Evolutionary conservation across 23 tunicate species (phyloP), one percentile per base, ranked within the genome.

Genomic region (Clavelina lepadiformis): DNA sequence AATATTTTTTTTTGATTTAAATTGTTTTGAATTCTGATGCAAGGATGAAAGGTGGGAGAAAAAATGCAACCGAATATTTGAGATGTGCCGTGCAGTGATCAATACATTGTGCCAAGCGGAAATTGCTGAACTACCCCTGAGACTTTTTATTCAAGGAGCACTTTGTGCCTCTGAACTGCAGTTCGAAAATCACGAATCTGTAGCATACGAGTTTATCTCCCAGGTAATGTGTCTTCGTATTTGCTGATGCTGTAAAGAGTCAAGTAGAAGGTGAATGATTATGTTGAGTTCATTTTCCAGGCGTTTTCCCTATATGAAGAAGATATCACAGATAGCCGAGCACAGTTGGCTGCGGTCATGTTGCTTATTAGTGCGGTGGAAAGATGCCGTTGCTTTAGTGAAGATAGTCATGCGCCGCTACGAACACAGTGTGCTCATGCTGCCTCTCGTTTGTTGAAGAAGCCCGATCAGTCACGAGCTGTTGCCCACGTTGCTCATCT

Each of bases 341-440:
- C 88, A 20, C 98, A 91, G 52, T 67, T 91, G 32, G 82, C 91
- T 28, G 98, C 98, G 8, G 88, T 91, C 32, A 32, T 55, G 52
- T 71, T 81, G 1, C 41, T 91, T 21, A 79, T 82, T 1, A 72
- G 91, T 28, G 71, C 98, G 3, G 63, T 91, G 5, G 91, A 81
- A 46, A 46, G 69, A 22, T 56, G 88, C 30, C 60, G 35, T 50
- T 91, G 98, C 51, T 91, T 91, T 55, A 58, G 72, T 24, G 98
- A 91, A 71, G 98, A 91, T 34, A 82, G 72, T 58, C 98, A 91
- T 65, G 98, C 83, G 29, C 88, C 98, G 0, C 71, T 91, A 25
- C 60, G 98, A 11, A 81, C 98, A 20, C 98, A 91, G 41, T 91
- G 98, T 77, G 98, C 91, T n/a, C 98, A 81, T 71, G 98, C 91